Evolutionary conservation across 2,797 vertebrate species (phyloP), one percentile per base, ranked within the genome.

Genomic region (Pangasius krempfi): DNA sequence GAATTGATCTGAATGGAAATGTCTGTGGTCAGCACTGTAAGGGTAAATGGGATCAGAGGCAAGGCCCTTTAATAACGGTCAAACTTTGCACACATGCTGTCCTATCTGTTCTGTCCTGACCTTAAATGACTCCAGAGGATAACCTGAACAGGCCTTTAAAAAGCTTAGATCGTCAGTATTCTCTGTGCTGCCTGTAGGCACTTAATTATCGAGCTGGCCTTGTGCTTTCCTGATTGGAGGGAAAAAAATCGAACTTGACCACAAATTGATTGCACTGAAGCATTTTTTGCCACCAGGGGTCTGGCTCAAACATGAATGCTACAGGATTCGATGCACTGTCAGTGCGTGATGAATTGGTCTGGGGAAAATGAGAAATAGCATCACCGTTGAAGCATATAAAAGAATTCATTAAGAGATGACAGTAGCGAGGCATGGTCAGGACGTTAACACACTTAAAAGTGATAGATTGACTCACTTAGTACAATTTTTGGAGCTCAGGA

Each of bases 191-290:
- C 52, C 90, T 90, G 92, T 93, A 87, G 85, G 94, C 94, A 92
- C 91, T 90, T 93, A 92, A 95, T 93, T 93, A 95, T 95, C 84
- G 92, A 95, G 87, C 91, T 37, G 30, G 60, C 87, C 88, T 90
- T 66, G 85, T 89, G 90, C 86, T 52, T 56, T 83, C 68, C 76
- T 75, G 72, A 84, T 91, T 64, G 37, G 87, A 64, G 79, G 79
- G 88, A 89, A 91, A 89, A 89, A 92, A 93, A 94, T 95, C 94
- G 91, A 94, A 94, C 89, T 91, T 91, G 91, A 93, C 92, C 50
- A 90, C 91, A 73, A 87, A 96, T 95, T 88, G 94, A 96, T 93
- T 90, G 27, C 87, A 86, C 76, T 1, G 76, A 92, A 90, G 93
- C 90, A 58, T 93, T 95, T 95, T 94, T 94, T 90, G 84, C 91